Conservation (phyloP, 1,140 invertebrate genomes). For the Rhizoglyphus robini region DNA sequence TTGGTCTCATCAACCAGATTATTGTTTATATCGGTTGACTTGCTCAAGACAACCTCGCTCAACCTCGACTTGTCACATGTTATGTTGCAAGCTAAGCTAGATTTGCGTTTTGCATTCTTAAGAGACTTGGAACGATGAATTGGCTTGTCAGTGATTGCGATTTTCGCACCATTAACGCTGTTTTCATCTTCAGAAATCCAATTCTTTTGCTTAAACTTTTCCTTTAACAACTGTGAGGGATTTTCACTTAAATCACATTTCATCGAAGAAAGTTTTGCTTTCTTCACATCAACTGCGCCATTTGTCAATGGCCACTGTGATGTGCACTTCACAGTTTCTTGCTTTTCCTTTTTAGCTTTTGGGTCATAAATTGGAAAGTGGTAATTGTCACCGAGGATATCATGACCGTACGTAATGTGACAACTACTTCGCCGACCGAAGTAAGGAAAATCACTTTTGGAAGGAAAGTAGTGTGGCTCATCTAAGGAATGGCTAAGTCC, state of each 20-base stretch:
- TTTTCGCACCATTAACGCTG: too few relatives aligned
- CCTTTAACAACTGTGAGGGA: constrained; percentile 22
- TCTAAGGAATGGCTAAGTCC: constrained; percentile 50
- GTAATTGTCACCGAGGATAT: constrained; percentile 48
- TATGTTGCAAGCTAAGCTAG: too few relatives aligned
- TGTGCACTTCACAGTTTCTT: neutral
- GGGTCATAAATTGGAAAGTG: constrained; percentile 26
- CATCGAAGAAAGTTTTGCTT: constrained; percentile 30
- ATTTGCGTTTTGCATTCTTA: too few relatives aligned
- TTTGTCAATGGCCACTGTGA: neutral
- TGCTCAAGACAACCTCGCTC: neutral
- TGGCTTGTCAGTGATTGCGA: too few relatives aligned
- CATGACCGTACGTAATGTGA: constrained; percentile 29
- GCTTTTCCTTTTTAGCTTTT: neutral
- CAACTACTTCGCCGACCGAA: constrained; percentile 26
- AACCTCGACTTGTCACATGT: neutral
- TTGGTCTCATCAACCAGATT: neutral
- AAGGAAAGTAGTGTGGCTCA: constrained; percentile 30
- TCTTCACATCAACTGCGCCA: neutral
- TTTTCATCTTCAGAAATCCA: neutral
- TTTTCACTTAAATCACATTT: constrained; percentile 40
- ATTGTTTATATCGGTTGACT: neutral
- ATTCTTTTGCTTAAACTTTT: constrained; percentile 7
- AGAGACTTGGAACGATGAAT: too few relatives aligned
- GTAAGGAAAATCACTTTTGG: constrained; percentile 25